Conservation (phyloP, 35 echinoderm and acorn worm genomes). For the Apostichopus japonicus region DNA sequence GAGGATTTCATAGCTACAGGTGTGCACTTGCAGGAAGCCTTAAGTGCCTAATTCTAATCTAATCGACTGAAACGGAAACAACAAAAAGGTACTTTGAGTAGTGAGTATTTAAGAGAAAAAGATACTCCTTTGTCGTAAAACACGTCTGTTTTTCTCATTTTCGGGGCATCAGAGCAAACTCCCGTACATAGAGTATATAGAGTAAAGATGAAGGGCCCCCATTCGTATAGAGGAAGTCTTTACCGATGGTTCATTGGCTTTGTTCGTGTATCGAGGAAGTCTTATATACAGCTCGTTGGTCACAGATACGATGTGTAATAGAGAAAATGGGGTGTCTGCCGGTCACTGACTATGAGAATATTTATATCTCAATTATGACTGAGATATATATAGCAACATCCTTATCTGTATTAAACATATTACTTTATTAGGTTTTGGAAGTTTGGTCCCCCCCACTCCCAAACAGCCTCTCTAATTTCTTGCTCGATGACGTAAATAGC, state of each 20-base stretch:
- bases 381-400: too few species aligned
- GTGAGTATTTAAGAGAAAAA: neutral
- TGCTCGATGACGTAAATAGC: too few species aligned
- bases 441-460: too few species aligned
- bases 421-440: too few species aligned
- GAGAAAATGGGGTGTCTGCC: too few species aligned
- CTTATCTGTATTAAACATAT: too few species aligned
- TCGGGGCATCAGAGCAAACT: neutral
- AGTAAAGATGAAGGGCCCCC: neutral
- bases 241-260: neutral
- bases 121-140: neutral
- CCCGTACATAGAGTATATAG: too few species aligned
- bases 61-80: neutral
- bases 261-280: neutral
- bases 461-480: too few species aligned
- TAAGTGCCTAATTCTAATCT: neutral
- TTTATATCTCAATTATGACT: too few species aligned
- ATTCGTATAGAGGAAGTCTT: neutral
- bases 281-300: neutral
- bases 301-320: too few species aligned
- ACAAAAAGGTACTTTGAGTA: neutral
- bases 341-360: too few species aligned
- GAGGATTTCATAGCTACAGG: neutral
- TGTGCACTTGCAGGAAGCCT: neutral
- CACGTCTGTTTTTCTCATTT: neutral